Base-by-base conservation (phyloP, 2,888 invertebrate species). In the Temnothorax ravouxi region DNA sequence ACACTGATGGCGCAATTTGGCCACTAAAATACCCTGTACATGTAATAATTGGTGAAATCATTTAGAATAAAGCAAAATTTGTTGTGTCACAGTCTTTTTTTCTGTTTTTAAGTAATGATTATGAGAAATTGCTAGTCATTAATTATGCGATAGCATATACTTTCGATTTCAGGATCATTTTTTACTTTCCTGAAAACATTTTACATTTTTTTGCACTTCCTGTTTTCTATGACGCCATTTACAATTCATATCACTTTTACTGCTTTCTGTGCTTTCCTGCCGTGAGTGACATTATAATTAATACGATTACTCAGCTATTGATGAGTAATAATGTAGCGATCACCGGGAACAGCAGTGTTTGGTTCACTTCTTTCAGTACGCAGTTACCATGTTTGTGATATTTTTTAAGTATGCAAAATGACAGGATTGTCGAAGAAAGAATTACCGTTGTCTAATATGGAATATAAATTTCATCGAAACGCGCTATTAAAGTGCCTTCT, bases 301-400 rank as follows among this genome's bases (percentile, higher is more conserved):
- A 75, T 86, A 83, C 72, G 56, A 79, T 86, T 81, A 83, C 77
- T 87, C 86, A 86, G 21, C 54, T 74, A 34, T 18, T 47, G 69
- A 64, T 86, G 83, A 86, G 77, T 85, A 86, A 87, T 85, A 38
- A 34, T 15, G 44, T 62, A 29, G 21, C 25, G 9, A 25, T 44
- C n/a, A 64, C 38, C 13, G 69, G 11, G 81, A 86, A 77, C 67
- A 82, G 21, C 64, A 80, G 72, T 86, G 61, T 72, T 69, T 85
- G 87, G 84, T 82, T 85, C 85, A 87, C 54, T 79, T 54, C 18
- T 15, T 15, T 2, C 15, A 34, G 15, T 21, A 59, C 4, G 21
- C 29, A 18, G 13, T 59, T n/a, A 21, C 1, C 3, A 47, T n/a
- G 2, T 41, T 29, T 29, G 44, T n/a, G 6, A 34, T 56, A 47